phyloP scores from a whole-genome alignment of 2,113 vertebrate species.

The Petromus typicus region DNA sequence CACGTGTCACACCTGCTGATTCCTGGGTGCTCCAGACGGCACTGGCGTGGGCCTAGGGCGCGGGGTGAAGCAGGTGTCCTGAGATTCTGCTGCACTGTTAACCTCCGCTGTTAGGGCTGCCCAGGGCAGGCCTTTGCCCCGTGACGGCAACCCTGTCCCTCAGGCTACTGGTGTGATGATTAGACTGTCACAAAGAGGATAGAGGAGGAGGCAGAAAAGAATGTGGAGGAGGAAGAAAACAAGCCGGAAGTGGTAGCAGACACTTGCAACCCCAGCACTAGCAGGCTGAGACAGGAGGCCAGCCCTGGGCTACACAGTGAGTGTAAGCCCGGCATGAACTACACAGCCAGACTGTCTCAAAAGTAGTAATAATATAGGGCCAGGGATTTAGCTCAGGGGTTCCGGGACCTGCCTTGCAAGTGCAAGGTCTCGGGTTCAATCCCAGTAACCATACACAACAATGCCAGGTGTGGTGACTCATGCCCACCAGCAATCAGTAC shows the following conservation, averaged over 20 bases:
- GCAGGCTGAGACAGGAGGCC: not conserved
- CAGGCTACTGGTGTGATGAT: not conserved
- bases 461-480: too few species aligned
- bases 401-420: too few species aligned
- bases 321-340: not conserved
- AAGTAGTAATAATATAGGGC: too few species aligned
- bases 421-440: too few species aligned
- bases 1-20: not conserved
- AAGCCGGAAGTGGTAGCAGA: rapidly evolving
- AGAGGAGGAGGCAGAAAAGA: too few species aligned
- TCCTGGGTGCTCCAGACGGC: not conserved
- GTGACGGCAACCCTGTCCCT: not conserved
- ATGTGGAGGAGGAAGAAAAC: too few species aligned
- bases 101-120: too few species aligned
- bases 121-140: too few species aligned
- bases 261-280: not conserved
- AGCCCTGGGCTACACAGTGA: not conserved
- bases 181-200: rapidly evolving
- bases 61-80: not conserved
- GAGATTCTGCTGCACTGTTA: not conserved
- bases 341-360: too few species aligned
- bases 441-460: too few species aligned
- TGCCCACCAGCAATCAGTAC: too few species aligned
- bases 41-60: not conserved
- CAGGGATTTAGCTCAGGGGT: too few species aligned